These are phyloP conservation scores for Tinea trinotella DNA, from an alignment of 2,888 invertebrate species.

Conservation along the genomic window DNA sequence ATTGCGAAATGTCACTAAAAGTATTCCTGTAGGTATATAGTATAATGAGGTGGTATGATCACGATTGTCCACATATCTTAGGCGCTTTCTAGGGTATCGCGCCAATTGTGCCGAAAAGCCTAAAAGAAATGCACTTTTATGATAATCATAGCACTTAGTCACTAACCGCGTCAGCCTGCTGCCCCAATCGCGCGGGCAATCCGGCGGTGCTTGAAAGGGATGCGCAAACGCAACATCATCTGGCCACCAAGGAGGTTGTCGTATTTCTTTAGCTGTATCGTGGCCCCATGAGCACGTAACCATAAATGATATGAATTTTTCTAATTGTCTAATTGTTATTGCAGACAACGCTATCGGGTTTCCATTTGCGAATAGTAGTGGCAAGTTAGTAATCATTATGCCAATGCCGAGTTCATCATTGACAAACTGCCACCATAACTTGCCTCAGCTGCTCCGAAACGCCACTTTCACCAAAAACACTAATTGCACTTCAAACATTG, in stretches of 20 bases:
- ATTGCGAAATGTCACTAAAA: constrained; percentile 82
- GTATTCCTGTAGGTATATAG: constrained; percentile 74
- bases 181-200: constrained; percentile 69
- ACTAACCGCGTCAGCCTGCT: constrained; percentile 76
- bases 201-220: constrained; percentile 72
- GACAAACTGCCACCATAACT: not conserved
- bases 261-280: constrained; percentile 68
- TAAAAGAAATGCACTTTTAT: constrained; percentile 79
- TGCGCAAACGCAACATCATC: constrained; percentile 75
- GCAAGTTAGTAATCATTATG: constrained; percentile 81
- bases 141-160: constrained; percentile 78
- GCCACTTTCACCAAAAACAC: not conserved
- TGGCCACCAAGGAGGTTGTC: constrained; percentile 81
- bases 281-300: constrained; percentile 82
- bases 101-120: constrained; percentile 80
- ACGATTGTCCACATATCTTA: constrained; percentile 79
- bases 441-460: not conserved
- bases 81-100: constrained; percentile 73
- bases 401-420: constrained; percentile 25
- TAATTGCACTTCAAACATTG: not conserved
- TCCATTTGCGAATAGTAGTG: constrained; percentile 79
- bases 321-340: constrained; percentile 75
- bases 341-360: constrained; percentile 78
- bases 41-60: constrained; percentile 82
- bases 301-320: constrained; percentile 82